phyloP scores from a whole-genome alignment of 2,113 vertebrate species.

The Astatoreochromis straeleni region DNA sequence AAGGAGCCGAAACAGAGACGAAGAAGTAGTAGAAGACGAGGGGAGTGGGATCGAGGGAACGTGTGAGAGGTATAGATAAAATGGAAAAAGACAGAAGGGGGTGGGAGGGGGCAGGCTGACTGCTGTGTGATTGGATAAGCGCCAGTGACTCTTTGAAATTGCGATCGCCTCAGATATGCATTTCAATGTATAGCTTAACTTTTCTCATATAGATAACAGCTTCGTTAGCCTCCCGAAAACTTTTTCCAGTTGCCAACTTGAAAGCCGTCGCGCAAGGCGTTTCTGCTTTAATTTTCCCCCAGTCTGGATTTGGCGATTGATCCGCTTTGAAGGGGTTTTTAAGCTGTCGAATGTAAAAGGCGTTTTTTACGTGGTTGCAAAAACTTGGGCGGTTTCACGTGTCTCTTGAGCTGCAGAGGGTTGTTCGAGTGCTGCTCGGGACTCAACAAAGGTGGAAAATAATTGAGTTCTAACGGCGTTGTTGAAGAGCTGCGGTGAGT shows the following conservation, averaged over 20 bases:
- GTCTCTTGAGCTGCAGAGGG: background rate
- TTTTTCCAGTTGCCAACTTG: constrained; percentile 24
- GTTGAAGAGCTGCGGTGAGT: constrained; percentile 35
- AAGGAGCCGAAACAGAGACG: background rate
- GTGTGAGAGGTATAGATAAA: constrained; percentile 62
- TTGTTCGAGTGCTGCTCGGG: background rate
- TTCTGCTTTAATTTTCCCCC: background rate
- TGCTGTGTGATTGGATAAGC: constrained; percentile 68
- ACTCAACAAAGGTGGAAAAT: constrained; percentile 33
- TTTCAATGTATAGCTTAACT: constrained; percentile 52
- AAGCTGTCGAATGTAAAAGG: constrained; percentile 2
- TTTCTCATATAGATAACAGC: constrained; percentile 47
- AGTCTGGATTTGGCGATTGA: constrained; percentile 20
- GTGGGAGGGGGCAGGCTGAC: background rate
- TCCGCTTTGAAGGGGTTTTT: constrained; percentile 24
- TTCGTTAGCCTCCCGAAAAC: constrained; percentile 24
- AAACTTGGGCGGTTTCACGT: background rate
- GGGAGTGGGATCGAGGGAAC: constrained; percentile 35
- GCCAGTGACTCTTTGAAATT: constrained; percentile 67
- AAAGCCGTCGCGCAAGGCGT: constrained; percentile 4
- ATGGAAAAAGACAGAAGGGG: background rate
- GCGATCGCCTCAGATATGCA: constrained; percentile 45
- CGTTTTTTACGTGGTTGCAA: background rate
- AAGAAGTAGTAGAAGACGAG: background rate
- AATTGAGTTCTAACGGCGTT: constrained; percentile 48